Base-by-base conservation (phyloP, 2,113 vertebrate species). In the Austrofundulus limnaeus region DNA sequence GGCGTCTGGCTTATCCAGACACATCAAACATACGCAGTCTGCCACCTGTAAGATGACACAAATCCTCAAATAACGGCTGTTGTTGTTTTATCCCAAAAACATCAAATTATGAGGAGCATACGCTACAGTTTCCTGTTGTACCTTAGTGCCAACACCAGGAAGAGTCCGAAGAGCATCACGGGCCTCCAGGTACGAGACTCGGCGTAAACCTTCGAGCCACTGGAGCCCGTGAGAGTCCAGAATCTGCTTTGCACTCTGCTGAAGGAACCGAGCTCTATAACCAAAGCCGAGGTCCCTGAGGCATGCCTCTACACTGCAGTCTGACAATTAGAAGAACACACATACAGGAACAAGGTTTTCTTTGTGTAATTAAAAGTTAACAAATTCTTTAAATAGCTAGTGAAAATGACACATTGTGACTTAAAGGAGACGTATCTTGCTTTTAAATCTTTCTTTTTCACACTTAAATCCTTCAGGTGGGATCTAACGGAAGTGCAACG, bases 1-100 rank as follows among this genome's bases (percentile, higher is more conserved):
- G 0, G 95, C 96, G n/a, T 94, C 93, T 0, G 92, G 61, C 79
- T 98, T 99, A 87, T 98, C 94, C 76, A 98, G 90, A 0, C 96
- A 93, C 96, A 95, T 94, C 74, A 98, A 84, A 78, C 97, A 98
- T 13, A 96, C 94, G 6, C 97, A 99, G 88, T 99, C 94, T 0
- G 97, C 97, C n/a, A 98, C 96, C 97, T 99, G 73, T 21, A 73
- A 45, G 20, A 48, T 48, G 11, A 67, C 25, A 67, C 16, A 59
- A 10, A 47, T 2, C n/a, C 41, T 52, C 37, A 11, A 39, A 46
- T 47, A 47, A 21, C 14, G 19, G 4, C 37, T 17, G 12, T 2
- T 49, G 34, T 61, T 28, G 42, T 8, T 21, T 19, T 23, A 19
- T n/a, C 14, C 6, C 34, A 28, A 45, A 21, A 0, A 39, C 12